Conservation (phyloP, 2,888 invertebrate species). For the Tenthredo scrophulariae region DNA sequence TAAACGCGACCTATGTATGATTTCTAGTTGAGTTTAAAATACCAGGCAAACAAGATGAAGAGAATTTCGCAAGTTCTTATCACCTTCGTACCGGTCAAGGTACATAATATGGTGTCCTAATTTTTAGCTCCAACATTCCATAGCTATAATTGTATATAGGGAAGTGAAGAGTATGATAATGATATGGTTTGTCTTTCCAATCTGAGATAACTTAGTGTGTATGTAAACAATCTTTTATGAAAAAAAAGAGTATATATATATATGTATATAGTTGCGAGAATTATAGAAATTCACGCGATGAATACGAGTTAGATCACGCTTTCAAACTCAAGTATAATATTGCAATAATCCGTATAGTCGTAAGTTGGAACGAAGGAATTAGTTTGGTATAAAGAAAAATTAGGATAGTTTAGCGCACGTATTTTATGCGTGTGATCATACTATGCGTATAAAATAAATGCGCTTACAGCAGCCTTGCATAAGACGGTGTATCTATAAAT, state of each 20-base stretch:
- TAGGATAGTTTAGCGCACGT: background rate
- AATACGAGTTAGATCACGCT: background rate
- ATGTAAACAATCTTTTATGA: background rate
- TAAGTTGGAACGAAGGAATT: background rate
- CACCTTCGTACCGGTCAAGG: background rate
- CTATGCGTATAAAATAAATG: background rate
- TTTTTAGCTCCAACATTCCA: constrained; percentile 20
- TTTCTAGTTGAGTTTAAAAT: constrained; percentile 11
- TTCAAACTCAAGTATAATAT: background rate
- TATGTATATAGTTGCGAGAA: background rate
- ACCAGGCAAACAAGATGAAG: background rate
- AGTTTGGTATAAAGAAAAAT: background rate
- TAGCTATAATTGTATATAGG: constrained; percentile 4
- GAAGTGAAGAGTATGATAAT: constrained; percentile 27
- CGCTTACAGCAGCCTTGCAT: background rate
- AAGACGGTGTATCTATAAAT: background rate
- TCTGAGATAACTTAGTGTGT: background rate
- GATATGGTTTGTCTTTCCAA: constrained; percentile 26
- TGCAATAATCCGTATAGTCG: background rate
- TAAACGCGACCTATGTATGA: constrained; percentile 5
- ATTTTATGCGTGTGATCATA: background rate
- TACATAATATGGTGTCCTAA: constrained; percentile 4
- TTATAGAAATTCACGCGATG: background rate
- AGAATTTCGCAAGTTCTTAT: background rate
- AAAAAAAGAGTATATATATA: background rate